phyloP scores from a whole-genome alignment of 2,113 vertebrate genomes.

The Barbus barbus region DNA sequence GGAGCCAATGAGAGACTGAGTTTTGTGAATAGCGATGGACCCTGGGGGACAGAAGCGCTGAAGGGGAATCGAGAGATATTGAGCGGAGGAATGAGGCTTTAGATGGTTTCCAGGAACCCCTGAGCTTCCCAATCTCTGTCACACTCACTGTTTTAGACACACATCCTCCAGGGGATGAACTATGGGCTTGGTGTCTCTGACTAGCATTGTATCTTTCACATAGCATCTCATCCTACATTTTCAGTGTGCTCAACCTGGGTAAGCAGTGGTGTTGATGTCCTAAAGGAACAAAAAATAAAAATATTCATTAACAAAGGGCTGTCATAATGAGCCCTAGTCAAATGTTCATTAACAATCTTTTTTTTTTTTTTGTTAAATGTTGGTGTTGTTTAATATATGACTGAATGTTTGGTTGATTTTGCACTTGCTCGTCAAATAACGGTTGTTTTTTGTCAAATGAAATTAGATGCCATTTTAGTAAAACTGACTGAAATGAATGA shows the following conservation, averaged over 20 bases:
- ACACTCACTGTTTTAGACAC: neutral
- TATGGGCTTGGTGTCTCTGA: neutral
- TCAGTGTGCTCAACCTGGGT: neutral
- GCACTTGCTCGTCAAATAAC: no score
- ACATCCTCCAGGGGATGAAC: neutral
- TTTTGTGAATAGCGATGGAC: neutral
- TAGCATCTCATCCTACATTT: neutral
- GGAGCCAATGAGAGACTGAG: neutral
- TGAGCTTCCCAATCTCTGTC: neutral
- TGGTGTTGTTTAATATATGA: no score
- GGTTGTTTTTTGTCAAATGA: no score
- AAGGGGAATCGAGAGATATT: conserved; percentile 6
- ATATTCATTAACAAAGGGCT: no score
- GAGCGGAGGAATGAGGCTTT: neutral
- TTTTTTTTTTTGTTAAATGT: no score
- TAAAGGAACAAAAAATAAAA: no score
- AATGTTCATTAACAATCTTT: no score
- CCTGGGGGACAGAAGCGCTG: conserved; percentile 3
- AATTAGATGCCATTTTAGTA: neutral
- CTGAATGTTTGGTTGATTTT: no score
- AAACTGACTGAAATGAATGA: neutral
- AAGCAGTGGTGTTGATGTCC: neutral
- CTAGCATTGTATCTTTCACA: neutral
- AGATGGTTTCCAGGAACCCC: conserved; percentile 19
- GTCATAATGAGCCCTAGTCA: no score